Evolutionary conservation across 2,888 invertebrate genomes (phyloP), one percentile per base, ranked within the genome.

Genomic region (Pollenia angustigena): DNA sequence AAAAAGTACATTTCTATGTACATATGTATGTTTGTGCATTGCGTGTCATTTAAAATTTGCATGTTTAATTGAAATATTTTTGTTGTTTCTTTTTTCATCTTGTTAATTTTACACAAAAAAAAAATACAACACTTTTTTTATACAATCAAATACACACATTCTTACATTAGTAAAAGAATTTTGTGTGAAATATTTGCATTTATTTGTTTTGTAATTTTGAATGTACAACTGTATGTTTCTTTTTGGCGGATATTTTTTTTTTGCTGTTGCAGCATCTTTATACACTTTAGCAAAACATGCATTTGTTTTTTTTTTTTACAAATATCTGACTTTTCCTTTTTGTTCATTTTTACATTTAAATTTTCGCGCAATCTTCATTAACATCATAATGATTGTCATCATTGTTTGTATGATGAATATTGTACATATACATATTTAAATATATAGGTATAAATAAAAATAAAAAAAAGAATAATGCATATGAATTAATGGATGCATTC

Each of bases 31-130:
- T 58, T 52, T 60, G 80, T 52, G 48, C 82, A 66, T 84, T 87
- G 87, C 87, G 87, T 87, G 87, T 84, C 81, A 84, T 87, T 87
- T 87, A 81, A 87, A 84, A 87, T 84, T 87, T 87, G 84, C 87
- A 87, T 87, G 84, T 87, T 87, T 84, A 87, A 87, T 84, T 87
- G 84, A 87, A 87, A 84, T 84, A 78, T 87, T 84, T 85, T 60
- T 82, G 60, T 80, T 75, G 40, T 80, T 56, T 52, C 50, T 76
- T 87, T 58, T 66, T 76, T 71, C 68, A 78, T 58, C 80, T 75
- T 80, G 79, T 80, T 83, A 71, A 75, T 83, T 68, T 80, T 79
- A 79, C 68, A 81, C 66, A 48, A 23, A 52, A 52, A 74, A 81
- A 23, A 23, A 23, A 23, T 2, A 60, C 62, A 71, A 81, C 58